Evolutionary conservation across 2,888 invertebrate genomes (phyloP), one percentile per base, ranked within the genome.

Genomic region (Fragum whitleyi): DNA sequence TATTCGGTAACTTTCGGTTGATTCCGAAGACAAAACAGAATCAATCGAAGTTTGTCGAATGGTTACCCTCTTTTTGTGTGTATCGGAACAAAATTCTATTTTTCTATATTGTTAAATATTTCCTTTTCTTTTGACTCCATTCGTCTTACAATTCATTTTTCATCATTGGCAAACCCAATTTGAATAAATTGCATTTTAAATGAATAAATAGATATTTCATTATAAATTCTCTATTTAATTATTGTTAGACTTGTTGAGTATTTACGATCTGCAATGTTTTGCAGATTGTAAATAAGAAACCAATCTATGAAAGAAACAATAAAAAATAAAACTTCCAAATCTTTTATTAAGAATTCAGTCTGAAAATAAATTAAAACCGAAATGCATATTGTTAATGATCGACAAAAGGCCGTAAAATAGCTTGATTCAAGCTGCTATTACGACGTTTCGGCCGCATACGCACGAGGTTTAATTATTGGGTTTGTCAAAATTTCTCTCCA

Each of bases 61-160:
- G 47, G n/a, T 47, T 9, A 14, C 47, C 47, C n/a, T 47, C n/a
- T n/a, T n/a, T 47, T 5, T 47, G 36, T 36, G 32, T 62, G 62
- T 62, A 62, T 32, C n/a, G 28, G 62, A 62, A n/a, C 62, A 62
- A 62, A 62, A 47, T 47, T 47, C 47, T 47, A 47, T 28, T 62
- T 65, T 65, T 42, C 36, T 65, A 19, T 65, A 65, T 65, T 65
- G 65, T 65, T 65, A 42, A 19, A 65, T 65, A n/a, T 61, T 26
- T 32, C 32, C 16, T 32, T n/a, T n/a, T 61, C 32, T 61, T 61
- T 61, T 32, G 16, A 5, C 29, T 32, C 29, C n/a, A 61, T 32
- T 61, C 28, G 29, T 32, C 61, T 61, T 47, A 47, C 47, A 47
- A 9, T 47, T 47, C 47, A 47, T 47, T 47, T 57, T 23, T 57